A percentile compares a stretch with the other conserved stretches of the same genome.
These are phyloP conservation scores for Meteorus sp. DNA, from an alignment of 1,140 invertebrate genomes.

Conservation along the genomic window DNA sequence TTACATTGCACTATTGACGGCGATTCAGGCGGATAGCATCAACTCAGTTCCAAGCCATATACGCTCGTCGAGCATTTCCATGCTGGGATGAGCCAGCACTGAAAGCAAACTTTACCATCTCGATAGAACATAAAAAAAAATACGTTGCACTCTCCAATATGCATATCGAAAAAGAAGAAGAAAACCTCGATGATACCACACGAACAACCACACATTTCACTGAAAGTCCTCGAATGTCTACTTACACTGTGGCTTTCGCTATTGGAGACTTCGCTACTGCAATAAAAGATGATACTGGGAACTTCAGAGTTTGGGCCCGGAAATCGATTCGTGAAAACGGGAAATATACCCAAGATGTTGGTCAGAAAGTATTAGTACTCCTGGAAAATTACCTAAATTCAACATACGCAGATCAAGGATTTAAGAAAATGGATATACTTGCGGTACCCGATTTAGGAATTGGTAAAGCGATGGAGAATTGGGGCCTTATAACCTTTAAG, in stretches of 20 bases:
- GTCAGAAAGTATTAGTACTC: too few relatives aligned
- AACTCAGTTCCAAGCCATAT: conserved; percentile 66
- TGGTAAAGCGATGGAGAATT: conserved; percentile 88
- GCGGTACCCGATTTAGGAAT: conserved; percentile 77
- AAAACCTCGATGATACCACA: background rate
- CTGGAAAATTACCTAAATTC: too few relatives aligned
- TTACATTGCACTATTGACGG: too few relatives aligned
- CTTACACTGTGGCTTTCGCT: conserved; percentile 77
- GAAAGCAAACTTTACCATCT: conserved; percentile 61
- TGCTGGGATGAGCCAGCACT: conserved; percentile 74
- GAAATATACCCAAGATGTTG: too few relatives aligned
- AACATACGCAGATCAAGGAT: background rate
- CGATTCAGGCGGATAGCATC: too few relatives aligned
- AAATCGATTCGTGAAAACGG: conserved; percentile 21
- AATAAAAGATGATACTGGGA: background rate
- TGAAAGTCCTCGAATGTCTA: conserved; percentile 64
- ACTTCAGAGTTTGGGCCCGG: conserved; percentile 56
- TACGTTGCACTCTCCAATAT: conserved; percentile 70
- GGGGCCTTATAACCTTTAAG: conserved; percentile 61
- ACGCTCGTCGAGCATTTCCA: conserved; percentile 70
- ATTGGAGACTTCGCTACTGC: conserved; percentile 69
- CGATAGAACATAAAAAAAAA: conserved; percentile 50
- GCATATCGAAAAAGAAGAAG: conserved; percentile 55
- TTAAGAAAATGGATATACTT: conserved; percentile 61
- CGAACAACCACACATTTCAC: conserved; percentile 23